Percentiles rank a stretch among this genome's conserved stretches.
Conservation (phyloP, 2,888 invertebrate species). For the Rhorus exstirpatorius region DNA sequence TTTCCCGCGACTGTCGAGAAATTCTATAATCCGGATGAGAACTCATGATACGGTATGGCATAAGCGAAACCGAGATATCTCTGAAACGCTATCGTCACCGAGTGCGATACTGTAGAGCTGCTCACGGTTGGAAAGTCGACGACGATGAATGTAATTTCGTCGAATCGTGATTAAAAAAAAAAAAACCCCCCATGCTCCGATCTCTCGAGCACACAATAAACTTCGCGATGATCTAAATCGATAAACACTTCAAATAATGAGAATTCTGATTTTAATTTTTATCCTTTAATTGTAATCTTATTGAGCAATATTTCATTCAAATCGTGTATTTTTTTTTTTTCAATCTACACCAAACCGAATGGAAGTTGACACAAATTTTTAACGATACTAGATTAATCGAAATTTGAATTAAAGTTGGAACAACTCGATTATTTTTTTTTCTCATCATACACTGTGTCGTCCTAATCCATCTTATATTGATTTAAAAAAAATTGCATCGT, state of each 20-base stretch:
- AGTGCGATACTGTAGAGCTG: conserved; percentile 30
- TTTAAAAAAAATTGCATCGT: neutral
- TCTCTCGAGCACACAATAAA: conserved; percentile 15
- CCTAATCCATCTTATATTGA: too few species aligned
- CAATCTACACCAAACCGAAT: too few species aligned
- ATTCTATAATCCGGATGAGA: conserved; percentile 52
- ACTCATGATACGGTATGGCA: conserved; percentile 44
- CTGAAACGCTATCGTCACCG: conserved; percentile 52
- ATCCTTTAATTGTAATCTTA: neutral
- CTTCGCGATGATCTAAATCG: conserved; percentile 25
- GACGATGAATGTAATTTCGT: conserved; percentile 48
- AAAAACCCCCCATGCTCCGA: neutral
- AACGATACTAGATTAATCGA: too few species aligned
- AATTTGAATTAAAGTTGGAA: too few species aligned
- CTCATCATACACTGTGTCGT: too few species aligned
- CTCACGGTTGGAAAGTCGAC: conserved; percentile 39
- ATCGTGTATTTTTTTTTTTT: neutral
- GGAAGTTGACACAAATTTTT: too few species aligned
- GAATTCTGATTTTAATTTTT: too few species aligned
- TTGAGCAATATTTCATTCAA: neutral
- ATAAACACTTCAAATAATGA: conserved; percentile 2
- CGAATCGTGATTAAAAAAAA: conserved; percentile 4
- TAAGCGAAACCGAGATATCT: conserved; percentile 57
- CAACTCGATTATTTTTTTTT: neutral
- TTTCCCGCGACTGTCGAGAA: conserved; percentile 62